Conservation (phyloP, 2,113 vertebrate genomes). For the Sylvia atricapilla region DNA sequence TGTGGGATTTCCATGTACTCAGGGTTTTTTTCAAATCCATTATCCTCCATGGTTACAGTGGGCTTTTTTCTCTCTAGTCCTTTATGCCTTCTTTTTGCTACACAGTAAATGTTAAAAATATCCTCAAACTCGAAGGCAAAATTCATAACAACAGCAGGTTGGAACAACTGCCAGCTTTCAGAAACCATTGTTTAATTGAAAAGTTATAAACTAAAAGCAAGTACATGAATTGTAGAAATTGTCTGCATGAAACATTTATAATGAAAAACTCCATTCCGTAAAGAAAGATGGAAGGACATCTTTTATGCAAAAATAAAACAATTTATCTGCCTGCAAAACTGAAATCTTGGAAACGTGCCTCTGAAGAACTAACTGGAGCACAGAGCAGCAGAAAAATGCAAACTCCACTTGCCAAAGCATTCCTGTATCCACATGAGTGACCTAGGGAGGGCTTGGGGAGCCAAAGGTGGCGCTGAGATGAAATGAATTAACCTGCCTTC, state of each 20-base stretch:
- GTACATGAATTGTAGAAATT: constrained; percentile 52
- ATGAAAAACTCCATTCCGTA: constrained; percentile 40
- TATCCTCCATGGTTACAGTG: neutral
- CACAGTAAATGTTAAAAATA: neutral
- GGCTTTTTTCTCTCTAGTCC: neutral
- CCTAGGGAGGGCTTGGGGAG: neutral
- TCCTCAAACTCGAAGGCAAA: neutral
- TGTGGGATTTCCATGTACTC: neutral
- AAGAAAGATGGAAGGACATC: constrained; percentile 25
- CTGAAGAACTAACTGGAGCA: neutral
- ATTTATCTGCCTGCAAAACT: constrained; percentile 14
- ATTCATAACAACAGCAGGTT: neutral
- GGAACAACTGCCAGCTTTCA: constrained; percentile 46
- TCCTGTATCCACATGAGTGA: constrained; percentile 4
- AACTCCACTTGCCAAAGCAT: neutral
- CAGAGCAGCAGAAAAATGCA: constrained; percentile 13
- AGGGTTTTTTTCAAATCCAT: neutral
- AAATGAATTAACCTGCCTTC: constrained; percentile 38
- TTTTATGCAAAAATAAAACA: constrained; percentile 31
- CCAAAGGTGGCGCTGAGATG: neutral
- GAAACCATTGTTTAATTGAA: constrained; percentile 64
- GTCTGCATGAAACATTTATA: constrained; percentile 66
- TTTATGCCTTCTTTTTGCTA: neutral
- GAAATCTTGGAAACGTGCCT: neutral
- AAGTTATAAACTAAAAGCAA: constrained; percentile 60